Base-by-base conservation (phyloP, 2,113 vertebrate species). In the Prunella himalayana region DNA sequence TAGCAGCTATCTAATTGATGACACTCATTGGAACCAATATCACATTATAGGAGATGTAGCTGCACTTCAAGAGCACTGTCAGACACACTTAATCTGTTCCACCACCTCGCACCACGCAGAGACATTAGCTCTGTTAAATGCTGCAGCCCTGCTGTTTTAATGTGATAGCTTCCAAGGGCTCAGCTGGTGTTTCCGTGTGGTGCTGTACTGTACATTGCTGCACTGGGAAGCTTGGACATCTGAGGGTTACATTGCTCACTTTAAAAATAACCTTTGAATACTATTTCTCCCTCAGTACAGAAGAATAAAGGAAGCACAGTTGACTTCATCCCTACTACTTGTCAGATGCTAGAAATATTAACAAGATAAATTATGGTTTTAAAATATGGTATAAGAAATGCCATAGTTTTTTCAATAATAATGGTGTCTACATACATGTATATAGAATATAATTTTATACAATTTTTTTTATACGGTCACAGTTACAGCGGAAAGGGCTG, bases 21-120 rank as follows among this genome's bases (percentile, higher is more conserved):
- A 16, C 41, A 35, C 8, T 75, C 6, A 15, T 17, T 77, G 73
- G 30, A 65, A 41, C 10, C 13, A 65, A 22, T 21, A 30, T 25
- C 23, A 45, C 3, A 2, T 39, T 71, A 30, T 2, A 35, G 44
- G 66, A 66, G 65, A n/a, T 0, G 1, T 12, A 54, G 50, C 37
- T 73, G 42, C 50, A 59, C 42, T 86, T 63, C 70, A 13, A 13
- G 23, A 63, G 3, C 0, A 0, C 39, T 81, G 50, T 87, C 69
- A 81, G 47, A 73, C 22, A 27, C 6, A 18, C 37, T 75, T 80
- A 39, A 73, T 61, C 72, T 83, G 24, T 28, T 65, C 28, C 42
- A 45, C 28, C 42, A 70, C 45, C 25, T 54, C 21, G 3, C 47
- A 81, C 13, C 82, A 57, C 0, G 12, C 68, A 65, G 84, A 76